A percentile compares a stretch with the other conserved stretches of the same genome.
Evolutionary conservation across 2,888 invertebrate genomes (phyloP).

Genomic region (Myopa tessellatipennis): DNA sequence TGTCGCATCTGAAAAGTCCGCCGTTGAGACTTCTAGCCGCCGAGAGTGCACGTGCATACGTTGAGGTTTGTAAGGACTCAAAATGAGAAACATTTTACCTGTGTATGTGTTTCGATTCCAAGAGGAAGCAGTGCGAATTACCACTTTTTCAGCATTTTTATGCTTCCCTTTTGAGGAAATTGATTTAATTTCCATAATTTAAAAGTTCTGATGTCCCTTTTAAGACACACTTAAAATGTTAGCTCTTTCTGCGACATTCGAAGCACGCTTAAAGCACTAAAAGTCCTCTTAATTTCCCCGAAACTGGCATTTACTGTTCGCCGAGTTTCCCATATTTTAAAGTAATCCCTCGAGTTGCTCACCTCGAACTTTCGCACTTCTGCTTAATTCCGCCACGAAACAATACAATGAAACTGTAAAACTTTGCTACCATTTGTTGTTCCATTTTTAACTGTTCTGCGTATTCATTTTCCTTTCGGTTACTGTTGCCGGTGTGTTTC

Average conservation of each 20-base stretch:
- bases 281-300: not conserved
- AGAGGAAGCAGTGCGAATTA: no score
- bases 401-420: not conserved
- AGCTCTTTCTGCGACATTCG: not conserved
- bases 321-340: not conserved
- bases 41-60: conserved; percentile 49
- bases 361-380: not conserved
- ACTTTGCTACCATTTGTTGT: not conserved
- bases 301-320: not conserved
- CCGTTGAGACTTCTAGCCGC: conserved; percentile 57
- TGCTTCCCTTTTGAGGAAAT: not conserved
- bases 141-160: not conserved
- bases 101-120: no score
- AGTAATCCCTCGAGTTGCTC: not conserved
- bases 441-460: conserved; percentile 1
- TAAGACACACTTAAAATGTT: not conserved
- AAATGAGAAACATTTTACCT: no score
- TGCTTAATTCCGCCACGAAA: conserved; percentile 1
- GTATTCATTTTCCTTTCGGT: conserved; percentile 1
- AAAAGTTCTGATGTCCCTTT: no score
- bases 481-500: conserved; percentile 7
- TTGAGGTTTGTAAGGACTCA: conserved; percentile 53
- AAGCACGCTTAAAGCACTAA: no score
- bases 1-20: conserved; percentile 58
- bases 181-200: not conserved